A percentile compares a stretch with the other conserved stretches of the same genome.
Evolutionary conservation across 2,888 invertebrate genomes (phyloP).

Genomic region (Deilephila elpenor): DNA sequence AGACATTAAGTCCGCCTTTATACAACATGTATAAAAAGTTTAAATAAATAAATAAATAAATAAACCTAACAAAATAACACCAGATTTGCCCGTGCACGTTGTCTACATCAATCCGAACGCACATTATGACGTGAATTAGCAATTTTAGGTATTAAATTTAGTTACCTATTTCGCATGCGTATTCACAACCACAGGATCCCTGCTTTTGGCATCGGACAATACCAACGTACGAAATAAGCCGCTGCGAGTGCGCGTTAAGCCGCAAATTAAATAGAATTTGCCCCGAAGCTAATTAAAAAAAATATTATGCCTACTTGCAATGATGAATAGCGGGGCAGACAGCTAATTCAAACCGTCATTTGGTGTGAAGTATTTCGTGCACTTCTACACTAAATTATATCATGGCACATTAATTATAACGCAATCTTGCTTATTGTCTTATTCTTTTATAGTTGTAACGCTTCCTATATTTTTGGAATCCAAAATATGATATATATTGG

Average conservation of each 20-base stretch:
- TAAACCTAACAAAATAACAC: slow-evolving; percentile 58
- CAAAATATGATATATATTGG: no score
- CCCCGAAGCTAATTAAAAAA: slow-evolving; percentile 72
- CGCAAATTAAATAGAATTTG: slow-evolving; percentile 78
- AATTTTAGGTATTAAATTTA: slow-evolving; percentile 60
- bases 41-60: no score
- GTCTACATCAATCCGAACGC: slow-evolving; percentile 45
- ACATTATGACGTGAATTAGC: slow-evolving; percentile 61
- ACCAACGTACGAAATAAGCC: slow-evolving; percentile 55
- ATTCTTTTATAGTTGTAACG: neutral
- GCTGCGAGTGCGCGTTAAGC: slow-evolving; percentile 60
- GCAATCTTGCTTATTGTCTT: neutral
- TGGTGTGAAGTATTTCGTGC: slow-evolving; percentile 41
- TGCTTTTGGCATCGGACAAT: slow-evolving; percentile 75
- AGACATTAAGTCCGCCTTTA: no score
- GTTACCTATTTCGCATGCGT: slow-evolving; percentile 57
- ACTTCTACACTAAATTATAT: neutral
- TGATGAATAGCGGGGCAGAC: slow-evolving; percentile 54
- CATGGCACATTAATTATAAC: neutral
- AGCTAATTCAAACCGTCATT: slow-evolving; percentile 45
- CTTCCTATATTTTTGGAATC: neutral
- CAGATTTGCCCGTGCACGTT: slow-evolving; percentile 46
- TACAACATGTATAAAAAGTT: no score
- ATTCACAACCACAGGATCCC: slow-evolving; percentile 65
- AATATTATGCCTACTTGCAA: slow-evolving; percentile 47